Conservation (phyloP, 2,113 vertebrate species). For the Pelvicachromis taeniatus region DNA sequence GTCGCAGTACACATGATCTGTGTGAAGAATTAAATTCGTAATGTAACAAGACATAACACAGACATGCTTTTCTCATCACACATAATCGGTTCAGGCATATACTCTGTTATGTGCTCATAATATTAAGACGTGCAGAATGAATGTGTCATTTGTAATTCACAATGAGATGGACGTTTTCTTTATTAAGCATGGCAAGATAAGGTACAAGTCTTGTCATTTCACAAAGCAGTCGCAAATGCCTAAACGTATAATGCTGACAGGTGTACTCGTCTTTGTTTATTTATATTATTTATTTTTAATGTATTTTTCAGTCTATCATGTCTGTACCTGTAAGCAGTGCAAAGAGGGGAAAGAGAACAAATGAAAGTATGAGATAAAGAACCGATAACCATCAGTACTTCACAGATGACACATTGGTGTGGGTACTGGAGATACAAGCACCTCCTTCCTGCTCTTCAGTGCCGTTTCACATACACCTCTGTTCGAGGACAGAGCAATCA, state of each 20-base stretch:
- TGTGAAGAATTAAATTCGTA: slow-evolving; percentile 64
- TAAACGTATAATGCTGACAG: background rate
- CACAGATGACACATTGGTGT: slow-evolving; percentile 40
- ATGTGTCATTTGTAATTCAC: slow-evolving; percentile 59
- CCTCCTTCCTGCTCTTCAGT: slow-evolving; percentile 56
- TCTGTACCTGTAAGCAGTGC: background rate
- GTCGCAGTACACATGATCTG: slow-evolving; percentile 52
- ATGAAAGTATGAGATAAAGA: slow-evolving; percentile 17
- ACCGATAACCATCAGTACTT: slow-evolving; percentile 58
- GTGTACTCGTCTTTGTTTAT: background rate
- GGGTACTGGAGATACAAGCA: slow-evolving; percentile 54
- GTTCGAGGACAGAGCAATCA: slow-evolving; percentile 63
- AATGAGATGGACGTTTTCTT: slow-evolving; percentile 45
- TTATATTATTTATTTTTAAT: background rate
- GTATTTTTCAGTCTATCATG: background rate
- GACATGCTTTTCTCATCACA: slow-evolving; percentile 59
- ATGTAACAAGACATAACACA: slow-evolving; percentile 64
- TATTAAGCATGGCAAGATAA: slow-evolving; percentile 44
- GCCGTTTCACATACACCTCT: slow-evolving; percentile 50
- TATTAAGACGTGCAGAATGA: slow-evolving; percentile 62
- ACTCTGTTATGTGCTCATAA: slow-evolving; percentile 58
- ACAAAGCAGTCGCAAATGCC: background rate
- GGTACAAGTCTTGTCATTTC: slow-evolving; percentile 21
- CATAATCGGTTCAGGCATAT: slow-evolving; percentile 61
- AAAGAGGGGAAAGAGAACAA: background rate